Percentiles rank a stretch among this genome's conserved stretches.
Evolutionary conservation across 1,140 invertebrate genomes (phyloP).

Genomic region (Brachionus rotundiformis): DNA sequence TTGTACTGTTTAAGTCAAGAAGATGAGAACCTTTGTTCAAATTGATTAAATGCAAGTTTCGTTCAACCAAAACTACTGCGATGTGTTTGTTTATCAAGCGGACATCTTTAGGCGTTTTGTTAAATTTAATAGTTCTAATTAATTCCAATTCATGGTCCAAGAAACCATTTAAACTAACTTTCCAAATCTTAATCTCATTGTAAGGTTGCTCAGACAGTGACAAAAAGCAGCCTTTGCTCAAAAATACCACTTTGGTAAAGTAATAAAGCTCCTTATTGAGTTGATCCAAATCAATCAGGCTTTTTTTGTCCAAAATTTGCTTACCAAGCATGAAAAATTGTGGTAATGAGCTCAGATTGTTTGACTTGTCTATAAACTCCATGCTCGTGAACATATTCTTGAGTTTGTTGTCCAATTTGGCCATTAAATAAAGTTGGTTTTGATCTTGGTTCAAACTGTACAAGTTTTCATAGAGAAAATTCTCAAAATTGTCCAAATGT

Average conservation of each 20-base stretch:
- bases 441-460: constrained; percentile 41
- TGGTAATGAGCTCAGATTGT: constrained; percentile 63
- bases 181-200: constrained; percentile 74
- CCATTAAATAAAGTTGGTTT: constrained; percentile 69
- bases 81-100: constrained; percentile 69
- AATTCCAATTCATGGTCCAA: constrained; percentile 69
- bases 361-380: constrained; percentile 57
- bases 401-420: constrained; percentile 72
- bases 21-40: constrained; percentile 73
- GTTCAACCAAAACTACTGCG: constrained; percentile 76
- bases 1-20: constrained; percentile 77
- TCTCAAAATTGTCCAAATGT: not conserved
- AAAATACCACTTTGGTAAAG: constrained; percentile 71
- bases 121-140: constrained; percentile 72
- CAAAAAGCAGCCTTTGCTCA: constrained; percentile 51
- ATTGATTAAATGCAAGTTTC: constrained; percentile 78
- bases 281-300: constrained; percentile 69
- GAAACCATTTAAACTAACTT: constrained; percentile 75
- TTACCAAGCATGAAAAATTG: constrained; percentile 58
- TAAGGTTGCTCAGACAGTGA: constrained; percentile 65
- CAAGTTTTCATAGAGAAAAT: constrained; percentile 30
- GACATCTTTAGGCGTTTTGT: constrained; percentile 64
- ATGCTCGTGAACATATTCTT: constrained; percentile 70
- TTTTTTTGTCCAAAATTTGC: not conserved
- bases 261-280: constrained; percentile 76